A percentile compares a stretch with the other conserved stretches of the same genome.
Conservation (phyloP, 2,113 vertebrate genomes). For the Plecotus auritus region DNA sequence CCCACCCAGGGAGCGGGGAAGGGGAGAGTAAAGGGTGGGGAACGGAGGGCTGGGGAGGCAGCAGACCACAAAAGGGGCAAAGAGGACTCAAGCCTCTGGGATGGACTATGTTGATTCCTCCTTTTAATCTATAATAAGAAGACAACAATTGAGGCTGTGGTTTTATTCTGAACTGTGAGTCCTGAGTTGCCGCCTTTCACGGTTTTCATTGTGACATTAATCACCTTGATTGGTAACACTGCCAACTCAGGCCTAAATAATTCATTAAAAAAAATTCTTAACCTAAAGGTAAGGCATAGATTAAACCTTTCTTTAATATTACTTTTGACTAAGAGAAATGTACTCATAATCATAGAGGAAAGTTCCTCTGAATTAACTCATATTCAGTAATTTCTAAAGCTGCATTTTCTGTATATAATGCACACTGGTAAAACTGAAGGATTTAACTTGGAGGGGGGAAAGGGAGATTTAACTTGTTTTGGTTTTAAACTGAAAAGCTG, state of each 20-base stretch:
- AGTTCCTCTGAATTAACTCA: neutral
- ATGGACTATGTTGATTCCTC: neutral
- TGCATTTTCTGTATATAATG: neutral
- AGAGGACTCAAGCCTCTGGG: neutral
- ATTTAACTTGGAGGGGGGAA: neutral
- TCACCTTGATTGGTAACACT: neutral
- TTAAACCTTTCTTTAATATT: neutral
- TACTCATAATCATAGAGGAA: neutral
- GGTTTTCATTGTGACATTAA: neutral
- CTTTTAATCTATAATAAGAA: neutral
- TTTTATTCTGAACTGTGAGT: neutral
- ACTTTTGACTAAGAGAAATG: neutral
- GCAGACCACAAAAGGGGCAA: neutral
- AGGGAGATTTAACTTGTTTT: neutral
- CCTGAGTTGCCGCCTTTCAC: neutral
- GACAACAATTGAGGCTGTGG: neutral
- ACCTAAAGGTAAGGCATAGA: neutral
- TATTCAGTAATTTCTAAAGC: neutral
- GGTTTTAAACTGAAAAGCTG: neutral
- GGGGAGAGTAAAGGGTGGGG: too few relatives aligned
- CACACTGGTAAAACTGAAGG: neutral
- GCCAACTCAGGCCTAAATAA: neutral
- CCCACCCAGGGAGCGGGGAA: neutral
- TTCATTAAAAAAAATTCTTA: neutral
- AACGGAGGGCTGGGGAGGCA: neutral